A percentile compares a stretch with the other conserved stretches of the same genome.
Evolutionary conservation across 1,140 invertebrate genomes (phyloP).

Genomic region (Pollicipes pollicipes): DNA sequence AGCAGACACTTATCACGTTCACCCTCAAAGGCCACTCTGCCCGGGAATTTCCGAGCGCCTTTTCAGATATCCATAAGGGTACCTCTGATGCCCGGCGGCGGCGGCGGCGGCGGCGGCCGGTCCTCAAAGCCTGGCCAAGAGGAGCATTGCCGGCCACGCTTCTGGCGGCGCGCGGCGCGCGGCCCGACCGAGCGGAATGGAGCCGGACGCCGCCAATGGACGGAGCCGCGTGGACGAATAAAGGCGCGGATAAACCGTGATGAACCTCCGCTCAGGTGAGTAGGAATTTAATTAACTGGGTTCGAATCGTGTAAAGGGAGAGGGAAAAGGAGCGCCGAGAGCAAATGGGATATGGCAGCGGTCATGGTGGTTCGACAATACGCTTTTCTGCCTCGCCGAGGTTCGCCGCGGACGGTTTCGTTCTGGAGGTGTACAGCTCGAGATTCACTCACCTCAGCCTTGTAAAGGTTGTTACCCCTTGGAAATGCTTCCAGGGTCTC

Average conservation of each 20-base stretch:
- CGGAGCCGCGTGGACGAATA: too few relatives aligned
- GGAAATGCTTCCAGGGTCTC: background rate
- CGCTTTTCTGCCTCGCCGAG: background rate
- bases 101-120: too few relatives aligned
- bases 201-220: too few relatives aligned
- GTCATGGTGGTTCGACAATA: background rate
- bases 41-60: too few relatives aligned
- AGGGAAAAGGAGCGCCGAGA: background rate
- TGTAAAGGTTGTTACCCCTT: background rate
- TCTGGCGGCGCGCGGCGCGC: too few relatives aligned
- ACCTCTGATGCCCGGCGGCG: background rate
- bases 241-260: too few relatives aligned
- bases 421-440: background rate
- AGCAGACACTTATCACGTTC: too few relatives aligned
- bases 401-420: background rate
- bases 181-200: too few relatives aligned
- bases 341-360: background rate
- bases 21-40: background rate
- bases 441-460: background rate
- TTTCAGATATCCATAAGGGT: background rate
- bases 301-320: too few relatives aligned
- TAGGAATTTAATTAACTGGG: background rate
- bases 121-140: too few relatives aligned
- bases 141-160: too few relatives aligned
- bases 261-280: background rate